Evolutionary conservation across 2,888 invertebrate genomes (phyloP).

Genomic region (Sphinx pinastri): DNA sequence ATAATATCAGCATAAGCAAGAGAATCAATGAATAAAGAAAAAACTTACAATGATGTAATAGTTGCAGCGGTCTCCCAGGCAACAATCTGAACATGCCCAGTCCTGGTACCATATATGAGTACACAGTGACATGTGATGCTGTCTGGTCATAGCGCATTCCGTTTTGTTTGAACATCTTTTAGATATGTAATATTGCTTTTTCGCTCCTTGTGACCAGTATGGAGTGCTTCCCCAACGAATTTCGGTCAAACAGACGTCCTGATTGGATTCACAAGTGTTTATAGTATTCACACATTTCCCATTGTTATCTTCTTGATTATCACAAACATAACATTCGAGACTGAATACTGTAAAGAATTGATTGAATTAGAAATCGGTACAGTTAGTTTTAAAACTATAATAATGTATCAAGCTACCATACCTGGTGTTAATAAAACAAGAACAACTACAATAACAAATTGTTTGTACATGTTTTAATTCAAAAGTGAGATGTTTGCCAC

Average conservation of each 20-base stretch:
- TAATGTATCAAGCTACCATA: background rate
- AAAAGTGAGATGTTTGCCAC: slow-evolving; percentile 1
- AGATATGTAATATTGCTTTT: slow-evolving; percentile 96
- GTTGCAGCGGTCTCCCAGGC: slow-evolving; percentile 97
- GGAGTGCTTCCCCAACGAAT: slow-evolving; percentile 98
- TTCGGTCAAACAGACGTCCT: slow-evolving; percentile 94
- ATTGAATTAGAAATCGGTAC: background rate
- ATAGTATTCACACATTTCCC: slow-evolving; percentile 97
- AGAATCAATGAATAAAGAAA: background rate
- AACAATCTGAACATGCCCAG: slow-evolving; percentile 98
- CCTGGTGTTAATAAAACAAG: background rate
- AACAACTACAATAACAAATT: background rate
- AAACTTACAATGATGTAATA: slow-evolving; percentile 96
- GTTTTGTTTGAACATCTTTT: slow-evolving; percentile 94
- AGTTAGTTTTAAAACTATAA: background rate
- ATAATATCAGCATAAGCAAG: background rate
- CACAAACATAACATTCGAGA: slow-evolving; percentile 97
- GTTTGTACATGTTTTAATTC: slow-evolving; percentile 16
- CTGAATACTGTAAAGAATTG: slow-evolving; percentile 80
- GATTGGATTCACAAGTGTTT: slow-evolving; percentile 93
- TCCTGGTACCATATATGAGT: slow-evolving; percentile 98
- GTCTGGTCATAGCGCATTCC: slow-evolving; percentile 89
- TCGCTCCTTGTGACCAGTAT: slow-evolving; percentile 96
- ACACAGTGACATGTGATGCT: slow-evolving; percentile 89
- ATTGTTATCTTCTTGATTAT: slow-evolving; percentile 94